Percentiles rank a stretch among this genome's conserved stretches.
phyloP scores from a whole-genome alignment of 2,888 invertebrate species.

The Protodeltote pygarga region DNA sequence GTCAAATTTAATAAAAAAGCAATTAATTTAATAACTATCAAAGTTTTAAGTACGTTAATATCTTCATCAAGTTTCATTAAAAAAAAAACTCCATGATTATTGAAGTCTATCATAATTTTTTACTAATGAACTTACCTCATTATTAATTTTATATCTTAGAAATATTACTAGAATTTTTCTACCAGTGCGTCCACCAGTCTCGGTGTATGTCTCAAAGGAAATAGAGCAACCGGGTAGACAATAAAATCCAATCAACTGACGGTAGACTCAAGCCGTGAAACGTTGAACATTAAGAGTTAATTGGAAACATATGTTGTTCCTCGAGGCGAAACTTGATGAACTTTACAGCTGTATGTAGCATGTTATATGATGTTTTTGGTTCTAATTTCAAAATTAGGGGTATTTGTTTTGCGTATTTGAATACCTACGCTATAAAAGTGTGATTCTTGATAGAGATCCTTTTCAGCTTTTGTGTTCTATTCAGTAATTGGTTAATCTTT shows the following conservation, averaged over 20 bases:
- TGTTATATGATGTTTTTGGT: background rate
- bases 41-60: too few relatives aligned
- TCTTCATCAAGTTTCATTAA: too few relatives aligned
- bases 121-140: background rate
- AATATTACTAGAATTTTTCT: background rate
- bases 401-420: too few relatives aligned
- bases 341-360: slow-evolving; percentile 23
- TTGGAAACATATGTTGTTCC: slow-evolving; percentile 72
- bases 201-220: slow-evolving; percentile 51
- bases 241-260: slow-evolving; percentile 81
- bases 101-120: too few relatives aligned
- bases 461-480: too few relatives aligned
- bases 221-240: slow-evolving; percentile 76
- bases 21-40: too few relatives aligned
- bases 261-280: slow-evolving; percentile 64
- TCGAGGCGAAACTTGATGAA: slow-evolving; percentile 18
- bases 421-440: too few relatives aligned
- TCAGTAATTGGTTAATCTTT: too few relatives aligned
- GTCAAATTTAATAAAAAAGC: too few relatives aligned
- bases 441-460: too few relatives aligned
- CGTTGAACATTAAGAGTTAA: slow-evolving; percentile 72
- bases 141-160: background rate
- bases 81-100: too few relatives aligned
- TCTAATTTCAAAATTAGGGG: background rate
- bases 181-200: background rate